A percentile compares a stretch with the other conserved stretches of the same genome.
phyloP scores from a whole-genome alignment of 2,888 invertebrate species.

The Holacanthella duospinosa region DNA sequence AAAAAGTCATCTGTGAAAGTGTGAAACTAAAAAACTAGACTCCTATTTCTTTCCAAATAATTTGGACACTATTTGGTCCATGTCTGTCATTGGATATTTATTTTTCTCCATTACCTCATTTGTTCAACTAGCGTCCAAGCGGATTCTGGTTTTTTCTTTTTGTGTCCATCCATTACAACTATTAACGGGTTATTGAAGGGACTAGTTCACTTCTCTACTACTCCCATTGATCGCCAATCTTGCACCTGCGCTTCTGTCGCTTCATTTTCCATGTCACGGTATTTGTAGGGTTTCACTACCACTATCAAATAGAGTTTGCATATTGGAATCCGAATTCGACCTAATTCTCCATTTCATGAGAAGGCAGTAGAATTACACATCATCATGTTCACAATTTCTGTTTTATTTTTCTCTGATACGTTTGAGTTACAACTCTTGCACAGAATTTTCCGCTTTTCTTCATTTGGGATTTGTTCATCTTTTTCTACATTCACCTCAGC shows the following conservation, averaged over 20 bases:
- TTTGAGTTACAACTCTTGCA: not conserved
- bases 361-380: too few relatives aligned
- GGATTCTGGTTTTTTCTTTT: not conserved
- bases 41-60: not conserved
- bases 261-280: not conserved
- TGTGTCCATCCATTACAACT: not conserved
- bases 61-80: not conserved
- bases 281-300: not conserved
- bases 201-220: not conserved
- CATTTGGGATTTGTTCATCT: not conserved
- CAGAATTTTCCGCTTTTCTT: not conserved
- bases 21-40: too few relatives aligned
- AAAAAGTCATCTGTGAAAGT: too few relatives aligned
- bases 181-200: not conserved
- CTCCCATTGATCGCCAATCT: not conserved
- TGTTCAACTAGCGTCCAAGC: not conserved
- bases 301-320: not conserved
- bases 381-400: too few relatives aligned
- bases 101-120: not conserved
- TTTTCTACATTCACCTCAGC: not conserved
- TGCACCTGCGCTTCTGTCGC: not conserved
- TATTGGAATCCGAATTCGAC: not conserved
- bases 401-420: not conserved
- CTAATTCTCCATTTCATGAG: slow-evolving; percentile 1
- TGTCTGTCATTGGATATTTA: not conserved